Base-by-base conservation (phyloP, 2,113 vertebrate species). In the Progne subis region DNA sequence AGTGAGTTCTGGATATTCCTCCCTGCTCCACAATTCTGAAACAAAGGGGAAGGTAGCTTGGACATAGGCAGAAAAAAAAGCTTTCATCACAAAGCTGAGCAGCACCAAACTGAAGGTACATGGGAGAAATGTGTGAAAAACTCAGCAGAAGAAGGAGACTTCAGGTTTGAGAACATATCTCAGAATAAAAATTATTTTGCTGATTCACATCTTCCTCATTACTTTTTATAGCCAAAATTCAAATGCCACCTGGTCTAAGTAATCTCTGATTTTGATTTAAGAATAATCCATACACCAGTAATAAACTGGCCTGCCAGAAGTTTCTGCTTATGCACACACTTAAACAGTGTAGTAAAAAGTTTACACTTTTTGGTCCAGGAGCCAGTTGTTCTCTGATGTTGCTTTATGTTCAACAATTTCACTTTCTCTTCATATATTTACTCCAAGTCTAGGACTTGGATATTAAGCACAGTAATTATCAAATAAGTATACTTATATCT, bases 221-320 rank as follows among this genome's bases (percentile, higher is more conserved):
- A 95, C 18, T 82, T 94, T 94, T 96, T 93, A 97, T 67, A 84
- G 39, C 34, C 39, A 11, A 69, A 93, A 96, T 86, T 79, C 39
- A 83, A 94, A 83, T 69, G 39, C 74, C 80, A 86, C 46, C 78
- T 92, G 57, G 75, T 56, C 72, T 64, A 82, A 86, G 18, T 71
- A 14, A 88, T 59, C 68, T 71, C 87, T 96, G 79, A 85, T 79
- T 82, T 88, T 92, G 55, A 91, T 92, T 91, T 92, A 84, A 74
- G 65, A 84, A 82, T 87, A 92, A 87, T 75, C 46, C 65, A 63
- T 71, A 72, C 18, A 82, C 53, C 59, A 65, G 44, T 49, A 94
- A 95, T 85, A 94, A 94, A 91, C 39, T 69, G 53, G 28, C 21
- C 53, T 2, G 52, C 86, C 80, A 88, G 61, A 74, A 67, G 37